phyloP scores from a whole-genome alignment of 2,888 invertebrate genomes.

The Scelioninae gen. 1 region DNA sequence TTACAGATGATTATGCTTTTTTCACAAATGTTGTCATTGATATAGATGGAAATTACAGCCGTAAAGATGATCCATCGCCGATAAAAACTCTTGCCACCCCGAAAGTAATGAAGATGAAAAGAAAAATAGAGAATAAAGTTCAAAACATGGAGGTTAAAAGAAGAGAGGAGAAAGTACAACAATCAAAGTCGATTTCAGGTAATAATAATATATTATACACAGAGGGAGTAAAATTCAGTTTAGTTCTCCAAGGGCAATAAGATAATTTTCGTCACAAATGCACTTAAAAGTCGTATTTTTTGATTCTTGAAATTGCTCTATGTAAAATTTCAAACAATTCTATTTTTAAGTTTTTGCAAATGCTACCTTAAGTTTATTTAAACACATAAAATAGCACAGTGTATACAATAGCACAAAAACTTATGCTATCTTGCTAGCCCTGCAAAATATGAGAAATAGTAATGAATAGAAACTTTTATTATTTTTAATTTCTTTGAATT shows the following conservation, averaged over 20 bases:
- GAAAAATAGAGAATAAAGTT: slow-evolving; percentile 8
- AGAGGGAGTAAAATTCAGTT: too few species aligned
- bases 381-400: too few species aligned
- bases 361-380: too few species aligned
- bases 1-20: slow-evolving; percentile 11
- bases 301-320: neutral
- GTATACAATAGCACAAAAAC: too few species aligned
- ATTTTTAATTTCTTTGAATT: too few species aligned
- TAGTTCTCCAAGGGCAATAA: too few species aligned
- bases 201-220: neutral
- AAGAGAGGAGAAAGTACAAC: slow-evolving; percentile 3
- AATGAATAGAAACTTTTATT: too few species aligned
- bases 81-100: slow-evolving; percentile 3
- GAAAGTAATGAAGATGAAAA: slow-evolving; percentile 12
- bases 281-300: too few species aligned
- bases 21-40: slow-evolving; percentile 1
- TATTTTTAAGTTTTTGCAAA: neutral
- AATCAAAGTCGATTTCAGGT: slow-evolving; percentile 9
- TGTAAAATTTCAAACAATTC: too few species aligned
- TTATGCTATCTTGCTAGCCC: too few species aligned
- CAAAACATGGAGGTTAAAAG: neutral
- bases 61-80: slow-evolving; percentile 1
- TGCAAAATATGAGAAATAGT: too few species aligned
- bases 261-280: too few species aligned
- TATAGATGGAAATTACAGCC: neutral